These are phyloP conservation scores for Phymanthus crucifer DNA, from an alignment of 92 coral and sea anemone genomes.

Conservation along the genomic window DNA sequence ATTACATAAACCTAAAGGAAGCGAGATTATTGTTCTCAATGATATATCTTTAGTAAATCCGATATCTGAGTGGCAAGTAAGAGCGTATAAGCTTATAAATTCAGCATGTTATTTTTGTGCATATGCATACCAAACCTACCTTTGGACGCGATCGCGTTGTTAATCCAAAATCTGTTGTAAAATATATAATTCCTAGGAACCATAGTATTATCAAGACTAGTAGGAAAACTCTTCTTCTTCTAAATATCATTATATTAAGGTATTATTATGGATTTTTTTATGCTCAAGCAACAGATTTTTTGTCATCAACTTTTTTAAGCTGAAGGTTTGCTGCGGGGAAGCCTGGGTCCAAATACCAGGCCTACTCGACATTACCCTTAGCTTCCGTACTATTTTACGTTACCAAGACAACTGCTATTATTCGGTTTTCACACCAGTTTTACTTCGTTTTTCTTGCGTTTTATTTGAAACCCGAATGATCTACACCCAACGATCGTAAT, in stretches of 20 bases:
- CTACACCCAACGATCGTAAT: too few species aligned
- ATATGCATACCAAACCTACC: slow-evolving; percentile 35
- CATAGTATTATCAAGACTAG: slow-evolving; percentile 53
- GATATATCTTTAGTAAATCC: too few species aligned
- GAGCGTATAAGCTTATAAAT: background rate
- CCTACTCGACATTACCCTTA: background rate
- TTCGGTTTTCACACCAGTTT: too few species aligned
- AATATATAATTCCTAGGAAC: slow-evolving; percentile 69
- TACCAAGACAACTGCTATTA: too few species aligned
- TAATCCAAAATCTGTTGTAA: slow-evolving; percentile 66
- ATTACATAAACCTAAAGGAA: too few species aligned
- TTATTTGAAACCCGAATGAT: too few species aligned
- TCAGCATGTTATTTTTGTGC: background rate
- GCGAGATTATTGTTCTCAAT: too few species aligned
- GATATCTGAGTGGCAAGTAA: too few species aligned
- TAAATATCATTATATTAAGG: slow-evolving; percentile 51
- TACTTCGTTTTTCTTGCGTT: too few species aligned
- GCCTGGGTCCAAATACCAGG: background rate
- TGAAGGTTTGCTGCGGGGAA: background rate
- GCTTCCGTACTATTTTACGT: too few species aligned
- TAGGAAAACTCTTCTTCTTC: slow-evolving; percentile 59
- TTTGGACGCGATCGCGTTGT: slow-evolving; percentile 60
- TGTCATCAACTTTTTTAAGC: background rate
- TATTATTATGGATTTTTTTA: background rate
- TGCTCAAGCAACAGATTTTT: background rate